phyloP scores from a whole-genome alignment of 1,140 invertebrate species.

The Globodera rostochiensis region DNA sequence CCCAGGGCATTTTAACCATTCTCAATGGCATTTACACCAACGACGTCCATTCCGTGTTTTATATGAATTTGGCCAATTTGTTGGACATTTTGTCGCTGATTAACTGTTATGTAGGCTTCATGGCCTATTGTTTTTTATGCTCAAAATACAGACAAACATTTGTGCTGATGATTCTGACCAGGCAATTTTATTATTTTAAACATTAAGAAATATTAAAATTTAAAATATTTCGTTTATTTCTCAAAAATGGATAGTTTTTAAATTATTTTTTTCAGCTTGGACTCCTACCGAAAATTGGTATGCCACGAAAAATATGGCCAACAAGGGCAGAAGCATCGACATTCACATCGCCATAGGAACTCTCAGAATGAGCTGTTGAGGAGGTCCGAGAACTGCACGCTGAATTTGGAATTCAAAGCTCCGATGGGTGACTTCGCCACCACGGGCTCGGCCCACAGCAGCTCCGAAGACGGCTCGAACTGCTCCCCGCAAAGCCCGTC shows the following conservation, averaged over 20 bases:
- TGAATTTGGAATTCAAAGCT: background rate
- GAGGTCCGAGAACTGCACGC: background rate
- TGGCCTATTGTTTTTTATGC: conserved; percentile 55
- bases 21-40: conserved; percentile 59
- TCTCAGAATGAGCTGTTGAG: background rate
- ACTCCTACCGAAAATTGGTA: background rate
- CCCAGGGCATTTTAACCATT: conserved; percentile 57
- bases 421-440: background rate
- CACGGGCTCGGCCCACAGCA: background rate
- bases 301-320: background rate
- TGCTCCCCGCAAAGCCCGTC: background rate
- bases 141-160: conserved; percentile 57
- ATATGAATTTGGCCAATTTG: conserved; percentile 52
- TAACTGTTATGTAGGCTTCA: conserved; percentile 60
- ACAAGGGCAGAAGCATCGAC: background rate
- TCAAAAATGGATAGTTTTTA: background rate
- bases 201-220: background rate
- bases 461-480: background rate
- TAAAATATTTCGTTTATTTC: background rate
- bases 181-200: conserved; percentile 8
- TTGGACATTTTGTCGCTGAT: conserved; percentile 56
- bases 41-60: conserved; percentile 58
- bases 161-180: conserved; percentile 53
- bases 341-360: background rate
- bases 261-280: conserved; percentile 7